Evolutionary conservation across 2,888 invertebrate species (phyloP), one percentile per base, ranked within the genome.

Genomic region (Hermodice carunculata): DNA sequence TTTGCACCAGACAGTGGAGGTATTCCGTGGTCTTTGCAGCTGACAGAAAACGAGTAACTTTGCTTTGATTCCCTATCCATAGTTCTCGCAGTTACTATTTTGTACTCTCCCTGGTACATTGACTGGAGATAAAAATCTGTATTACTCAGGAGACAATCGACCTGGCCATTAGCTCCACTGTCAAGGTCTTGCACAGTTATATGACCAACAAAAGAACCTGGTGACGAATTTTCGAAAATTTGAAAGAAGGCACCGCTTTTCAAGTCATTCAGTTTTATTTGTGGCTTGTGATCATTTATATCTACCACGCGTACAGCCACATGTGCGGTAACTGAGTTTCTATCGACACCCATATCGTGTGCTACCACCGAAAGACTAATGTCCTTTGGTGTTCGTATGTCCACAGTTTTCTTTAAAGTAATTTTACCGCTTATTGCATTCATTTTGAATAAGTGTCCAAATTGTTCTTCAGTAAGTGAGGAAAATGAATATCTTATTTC

Each of bases 241-340:
- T n/a, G n/a, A n/a, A n/a, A n/a, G n/a, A n/a, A n/a, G n/a, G n/a
- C n/a, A n/a, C n/a, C n/a, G n/a, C n/a, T n/a, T n/a, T n/a, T 91
- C 73, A 94, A 91, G 64, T 96, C 87, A 83, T 94, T 93, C 29
- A 94, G 93, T 74, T 93, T 94, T 1, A 94, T 89, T 8, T 92
- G 89, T 60, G 94, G 94, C 0, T 93, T 95, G 85, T 97, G 95
- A 88, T 97, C 97, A 73, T 92, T 87, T 0, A 96, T 93, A 1
- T 93, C 92, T 22, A 94, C 70, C 14, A 81, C 73, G 24, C 57
- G 71, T 26, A 78, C 69, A 54, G 69, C 91, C 89, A 83, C 77
- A 5, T 69, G 66, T 3, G 96, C 94, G 79, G 91, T 91, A 6
- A 93, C 94, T 83, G 91, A 93, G 0, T 92, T 90, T 40, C 92